Conservation (phyloP, 2,888 invertebrate genomes). For the Tenthredo scrophulariae region DNA sequence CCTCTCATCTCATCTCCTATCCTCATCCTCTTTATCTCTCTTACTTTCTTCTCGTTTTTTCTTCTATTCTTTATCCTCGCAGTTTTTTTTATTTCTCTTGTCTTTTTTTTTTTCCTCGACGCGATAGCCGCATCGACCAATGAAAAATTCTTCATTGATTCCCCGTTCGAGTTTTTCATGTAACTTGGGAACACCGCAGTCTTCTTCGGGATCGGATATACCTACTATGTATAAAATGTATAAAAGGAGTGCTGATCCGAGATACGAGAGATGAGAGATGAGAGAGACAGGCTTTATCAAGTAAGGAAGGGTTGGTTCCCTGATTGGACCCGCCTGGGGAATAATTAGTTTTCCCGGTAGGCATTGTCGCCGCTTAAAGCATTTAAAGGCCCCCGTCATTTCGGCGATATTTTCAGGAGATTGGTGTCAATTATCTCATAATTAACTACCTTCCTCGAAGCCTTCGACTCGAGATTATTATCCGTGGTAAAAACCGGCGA, state of each 20-base stretch:
- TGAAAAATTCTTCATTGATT: conserved; percentile 32
- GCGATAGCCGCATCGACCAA: background rate
- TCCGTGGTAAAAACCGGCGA: background rate
- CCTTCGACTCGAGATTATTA: conserved; percentile 29
- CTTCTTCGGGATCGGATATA: background rate
- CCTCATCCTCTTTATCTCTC: background rate
- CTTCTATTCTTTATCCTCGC: background rate
- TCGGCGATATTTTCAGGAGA: conserved; percentile 41
- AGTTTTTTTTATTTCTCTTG: background rate
- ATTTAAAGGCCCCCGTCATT: conserved; percentile 18
- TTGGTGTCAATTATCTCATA: conserved; percentile 40
- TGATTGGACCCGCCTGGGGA: conserved; percentile 42
- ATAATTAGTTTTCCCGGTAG: conserved; percentile 52
- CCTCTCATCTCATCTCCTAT: conserved; percentile 3
- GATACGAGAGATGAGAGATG: background rate
- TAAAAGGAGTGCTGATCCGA: background rate
- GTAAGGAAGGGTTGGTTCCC: conserved; percentile 16
- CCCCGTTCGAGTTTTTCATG: background rate
- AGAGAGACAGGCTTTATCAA: background rate
- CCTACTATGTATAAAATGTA: conserved; percentile 10
- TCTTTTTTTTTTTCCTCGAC: background rate
- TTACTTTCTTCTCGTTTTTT: background rate
- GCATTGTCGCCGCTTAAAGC: conserved; percentile 34
- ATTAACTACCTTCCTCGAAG: conserved; percentile 10
- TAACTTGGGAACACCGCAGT: background rate